Percentiles rank a stretch among this genome's conserved stretches.
phyloP scores from a whole-genome alignment of 2,797 vertebrate species.

The Bovichtus diacanthus region DNA sequence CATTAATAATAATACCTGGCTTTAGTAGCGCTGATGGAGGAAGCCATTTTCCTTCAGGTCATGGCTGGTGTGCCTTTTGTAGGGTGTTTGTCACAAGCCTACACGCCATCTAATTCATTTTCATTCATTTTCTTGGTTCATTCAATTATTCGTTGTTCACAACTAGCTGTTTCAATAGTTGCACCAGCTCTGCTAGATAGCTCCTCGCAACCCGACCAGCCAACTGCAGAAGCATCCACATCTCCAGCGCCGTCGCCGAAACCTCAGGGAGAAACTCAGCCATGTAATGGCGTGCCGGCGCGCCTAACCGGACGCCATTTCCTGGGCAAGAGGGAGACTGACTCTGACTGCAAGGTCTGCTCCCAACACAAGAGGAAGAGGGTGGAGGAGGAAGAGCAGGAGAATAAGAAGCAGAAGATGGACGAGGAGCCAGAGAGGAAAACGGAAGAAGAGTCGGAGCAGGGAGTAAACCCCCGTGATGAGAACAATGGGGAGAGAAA shows the following conservation, averaged over 20 bases:
- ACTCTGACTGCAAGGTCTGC: constrained; percentile 76
- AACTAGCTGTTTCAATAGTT: constrained; percentile 74
- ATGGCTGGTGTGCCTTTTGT: constrained; percentile 8
- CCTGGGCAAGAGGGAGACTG: constrained; percentile 59
- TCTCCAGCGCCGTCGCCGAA: constrained; percentile 33
- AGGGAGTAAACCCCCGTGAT: not conserved
- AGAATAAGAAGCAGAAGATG: constrained; percentile 30
- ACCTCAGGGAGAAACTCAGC: constrained; percentile 52
- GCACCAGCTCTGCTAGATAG: constrained; percentile 73
- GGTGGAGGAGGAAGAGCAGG: constrained; percentile 44
- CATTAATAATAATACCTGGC: not conserved
- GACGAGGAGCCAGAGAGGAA: constrained; percentile 11
- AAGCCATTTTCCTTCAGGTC: not conserved
- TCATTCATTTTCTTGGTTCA: constrained; percentile 22
- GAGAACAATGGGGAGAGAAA: constrained; percentile 14
- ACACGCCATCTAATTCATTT: constrained; percentile 19
- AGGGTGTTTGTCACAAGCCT: constrained; percentile 13
- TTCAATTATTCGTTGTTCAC: constrained; percentile 56
- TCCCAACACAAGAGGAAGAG: constrained; percentile 64
- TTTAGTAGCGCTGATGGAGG: not conserved
- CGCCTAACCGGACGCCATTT: constrained; percentile 79
- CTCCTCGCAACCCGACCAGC: constrained; percentile 38
- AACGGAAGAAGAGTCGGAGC: not conserved
- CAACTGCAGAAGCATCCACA: constrained; percentile 54
- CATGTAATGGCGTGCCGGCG: constrained; percentile 47